Evolutionary conservation across 1,140 invertebrate species (phyloP).

Genomic region (Drosophila ficusphila): DNA sequence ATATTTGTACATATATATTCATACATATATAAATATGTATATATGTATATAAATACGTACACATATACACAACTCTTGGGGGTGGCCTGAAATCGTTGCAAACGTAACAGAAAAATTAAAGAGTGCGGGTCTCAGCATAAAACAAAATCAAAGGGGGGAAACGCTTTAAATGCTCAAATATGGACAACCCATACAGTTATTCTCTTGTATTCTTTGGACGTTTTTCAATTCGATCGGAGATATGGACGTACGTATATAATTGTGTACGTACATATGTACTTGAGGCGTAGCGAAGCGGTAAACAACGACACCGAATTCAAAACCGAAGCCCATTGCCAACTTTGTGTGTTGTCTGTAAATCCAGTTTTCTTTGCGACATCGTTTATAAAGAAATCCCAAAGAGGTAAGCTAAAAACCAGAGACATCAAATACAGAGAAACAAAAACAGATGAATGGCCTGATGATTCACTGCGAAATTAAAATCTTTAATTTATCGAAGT

Average conservation of each 20-base stretch:
- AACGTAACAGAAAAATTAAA: conserved; percentile 21
- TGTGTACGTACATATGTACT: conserved; percentile 5
- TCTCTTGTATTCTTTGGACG: conserved; percentile 16
- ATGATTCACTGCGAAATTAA: not conserved
- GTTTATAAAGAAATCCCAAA: conserved; percentile 45
- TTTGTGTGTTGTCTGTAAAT: conserved; percentile 37
- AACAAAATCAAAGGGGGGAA: conserved; percentile 11
- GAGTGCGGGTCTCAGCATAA: conserved; percentile 15
- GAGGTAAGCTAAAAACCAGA: conserved; percentile 12
- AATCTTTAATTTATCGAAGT: too few species aligned
- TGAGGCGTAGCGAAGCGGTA: conserved; percentile 26
- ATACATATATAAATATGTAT: not conserved
- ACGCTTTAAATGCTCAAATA: conserved; percentile 31
- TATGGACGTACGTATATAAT: not conserved
- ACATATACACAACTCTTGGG: not conserved
- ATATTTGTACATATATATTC: not conserved
- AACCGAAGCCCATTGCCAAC: conserved; percentile 44
- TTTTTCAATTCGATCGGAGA: conserved; percentile 12
- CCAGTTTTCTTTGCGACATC: conserved; percentile 52
- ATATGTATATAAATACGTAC: not conserved
- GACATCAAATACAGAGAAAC: conserved; percentile 2
- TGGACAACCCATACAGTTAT: conserved; percentile 28
- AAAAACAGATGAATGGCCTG: not conserved
- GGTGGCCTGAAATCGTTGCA: conserved; percentile 32
- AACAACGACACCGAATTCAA: conserved; percentile 47